These are phyloP conservation scores for Clupea harengus DNA, from an alignment of 2,113 vertebrate species.

Conservation along the genomic window DNA sequence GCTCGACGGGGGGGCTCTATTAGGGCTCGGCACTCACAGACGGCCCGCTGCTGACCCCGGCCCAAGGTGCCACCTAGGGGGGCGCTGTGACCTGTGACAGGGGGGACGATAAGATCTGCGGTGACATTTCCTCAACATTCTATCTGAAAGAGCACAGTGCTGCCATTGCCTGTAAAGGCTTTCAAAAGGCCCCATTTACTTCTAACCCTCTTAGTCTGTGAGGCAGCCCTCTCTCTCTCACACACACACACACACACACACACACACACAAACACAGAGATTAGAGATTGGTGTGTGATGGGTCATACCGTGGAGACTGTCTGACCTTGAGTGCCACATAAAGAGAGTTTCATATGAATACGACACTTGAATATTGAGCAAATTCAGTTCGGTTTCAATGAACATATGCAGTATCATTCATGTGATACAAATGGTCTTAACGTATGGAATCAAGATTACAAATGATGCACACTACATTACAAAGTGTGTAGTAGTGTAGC, in stretches of 20 bases:
- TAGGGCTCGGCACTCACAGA: background rate
- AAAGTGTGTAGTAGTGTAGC: background rate
- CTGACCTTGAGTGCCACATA: background rate
- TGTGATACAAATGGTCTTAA: background rate
- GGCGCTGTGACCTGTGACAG: conserved; percentile 43
- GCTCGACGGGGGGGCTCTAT: conserved; percentile 31
- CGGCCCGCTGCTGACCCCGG: conserved; percentile 36
- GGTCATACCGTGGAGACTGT: background rate
- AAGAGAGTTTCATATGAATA: background rate
- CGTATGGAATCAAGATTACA: no score
- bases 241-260: background rate
- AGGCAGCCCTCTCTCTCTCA: conserved; percentile 31
- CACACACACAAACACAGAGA: background rate
- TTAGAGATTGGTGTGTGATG: background rate
- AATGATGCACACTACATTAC: background rate
- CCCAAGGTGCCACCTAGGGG: conserved; percentile 55
- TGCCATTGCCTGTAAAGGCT: conserved; percentile 51
- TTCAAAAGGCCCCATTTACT: conserved; percentile 57
- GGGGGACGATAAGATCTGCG: conserved; percentile 63
- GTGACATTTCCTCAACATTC: conserved; percentile 68
- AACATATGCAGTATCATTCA: background rate
- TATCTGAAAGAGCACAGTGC: conserved; percentile 57
- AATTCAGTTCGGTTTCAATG: background rate
- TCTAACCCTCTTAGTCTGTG: conserved; percentile 38
- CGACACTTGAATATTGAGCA: background rate